phyloP scores from a whole-genome alignment of 2,113 vertebrate genomes.

The Gallinago paraguaiae region DNA sequence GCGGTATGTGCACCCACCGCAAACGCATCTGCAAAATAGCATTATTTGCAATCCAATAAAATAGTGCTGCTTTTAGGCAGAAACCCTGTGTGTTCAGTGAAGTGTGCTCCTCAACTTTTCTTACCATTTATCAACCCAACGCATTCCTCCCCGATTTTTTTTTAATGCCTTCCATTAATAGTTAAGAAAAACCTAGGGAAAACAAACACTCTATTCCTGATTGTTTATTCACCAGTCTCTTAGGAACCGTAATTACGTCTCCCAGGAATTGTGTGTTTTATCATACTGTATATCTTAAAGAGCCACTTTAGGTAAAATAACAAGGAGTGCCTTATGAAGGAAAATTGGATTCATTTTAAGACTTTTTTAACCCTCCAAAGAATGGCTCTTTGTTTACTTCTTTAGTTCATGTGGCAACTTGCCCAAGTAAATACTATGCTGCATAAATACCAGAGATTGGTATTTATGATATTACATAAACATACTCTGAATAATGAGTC shows the following conservation, averaged over 20 bases:
- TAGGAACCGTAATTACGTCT: conserved; percentile 70
- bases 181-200: conserved; percentile 38
- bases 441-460: conserved; percentile 78
- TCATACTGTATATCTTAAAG: conserved; percentile 72
- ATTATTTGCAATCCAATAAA: conserved; percentile 35
- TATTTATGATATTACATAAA: conserved; percentile 81
- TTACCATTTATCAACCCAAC: conserved; percentile 11
- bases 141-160: conserved; percentile 24
- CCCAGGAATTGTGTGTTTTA: conserved; percentile 69
- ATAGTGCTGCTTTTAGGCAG: neutral
- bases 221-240: conserved; percentile 71
- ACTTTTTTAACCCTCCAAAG: conserved; percentile 73
- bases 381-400: conserved; percentile 81
- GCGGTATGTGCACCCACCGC: neutral
- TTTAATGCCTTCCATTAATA: conserved; percentile 57
- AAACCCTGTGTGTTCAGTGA: neutral
- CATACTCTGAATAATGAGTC: conserved; percentile 72
- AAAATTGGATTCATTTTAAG: conserved; percentile 77
- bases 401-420: conserved; percentile 76
- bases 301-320: conserved; percentile 76
- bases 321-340: conserved; percentile 76
- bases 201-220: conserved; percentile 56
- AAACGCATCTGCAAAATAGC: conserved; percentile 17
- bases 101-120: neutral
- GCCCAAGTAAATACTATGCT: conserved; percentile 75